A percentile compares a stretch with the other conserved stretches of the same genome.
Conservation (phyloP, 2,797 vertebrate genomes). For the Todus mexicanus region DNA sequence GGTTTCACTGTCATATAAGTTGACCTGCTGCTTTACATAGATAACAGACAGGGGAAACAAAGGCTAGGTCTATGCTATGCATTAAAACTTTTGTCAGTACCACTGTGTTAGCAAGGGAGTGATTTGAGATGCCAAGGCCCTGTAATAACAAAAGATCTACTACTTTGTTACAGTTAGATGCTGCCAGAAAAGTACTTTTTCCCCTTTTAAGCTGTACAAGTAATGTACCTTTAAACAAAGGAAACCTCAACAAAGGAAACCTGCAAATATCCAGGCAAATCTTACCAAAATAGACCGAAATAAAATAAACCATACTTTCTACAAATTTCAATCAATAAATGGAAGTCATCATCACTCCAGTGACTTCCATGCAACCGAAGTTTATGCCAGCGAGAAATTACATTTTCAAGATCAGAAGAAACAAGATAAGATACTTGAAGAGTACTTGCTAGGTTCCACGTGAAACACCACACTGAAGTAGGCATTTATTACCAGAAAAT, state of each 20-base stretch:
- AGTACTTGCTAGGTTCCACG: not conserved
- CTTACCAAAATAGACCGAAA: not conserved
- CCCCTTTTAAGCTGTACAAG: not conserved
- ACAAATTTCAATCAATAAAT: not conserved
- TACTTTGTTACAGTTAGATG: not conserved
- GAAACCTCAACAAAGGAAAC: too few species aligned
- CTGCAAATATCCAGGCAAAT: not conserved
- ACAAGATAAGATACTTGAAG: not conserved
- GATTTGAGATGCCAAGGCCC: not conserved
- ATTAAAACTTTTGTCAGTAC: not conserved
- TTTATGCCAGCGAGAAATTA: not conserved
- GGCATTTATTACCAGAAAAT: not conserved
- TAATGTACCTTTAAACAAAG: not conserved
- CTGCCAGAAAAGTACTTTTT: not conserved
- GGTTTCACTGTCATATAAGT: not conserved
- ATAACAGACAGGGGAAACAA: not conserved
- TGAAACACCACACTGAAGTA: not conserved
- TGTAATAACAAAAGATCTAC: not conserved
- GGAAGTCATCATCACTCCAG: not conserved
- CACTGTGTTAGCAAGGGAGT: not conserved
- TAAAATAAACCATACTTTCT: not conserved
- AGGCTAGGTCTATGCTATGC: not conserved
- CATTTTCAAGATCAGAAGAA: not conserved
- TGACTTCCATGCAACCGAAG: not conserved
- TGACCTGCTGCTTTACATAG: not conserved